These are phyloP conservation scores for Belgica antarctica DNA, from an alignment of 2,888 invertebrate genomes.

Conservation along the genomic window DNA sequence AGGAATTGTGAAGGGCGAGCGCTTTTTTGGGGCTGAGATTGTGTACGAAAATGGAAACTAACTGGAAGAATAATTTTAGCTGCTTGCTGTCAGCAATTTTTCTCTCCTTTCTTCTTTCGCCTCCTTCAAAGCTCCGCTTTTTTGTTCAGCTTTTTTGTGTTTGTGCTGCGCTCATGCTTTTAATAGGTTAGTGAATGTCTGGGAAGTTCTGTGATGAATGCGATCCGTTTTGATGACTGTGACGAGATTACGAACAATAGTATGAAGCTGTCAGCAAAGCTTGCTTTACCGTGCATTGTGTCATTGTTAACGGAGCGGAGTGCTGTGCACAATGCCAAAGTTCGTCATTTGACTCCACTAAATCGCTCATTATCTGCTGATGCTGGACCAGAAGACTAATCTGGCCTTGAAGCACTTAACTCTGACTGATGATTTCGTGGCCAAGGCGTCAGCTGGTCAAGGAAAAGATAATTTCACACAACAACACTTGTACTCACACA, in stretches of 20 bases:
- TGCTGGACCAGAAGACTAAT: no score
- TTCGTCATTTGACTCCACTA: no score
- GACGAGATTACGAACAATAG: neutral
- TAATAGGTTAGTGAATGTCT: conserved; percentile 23
- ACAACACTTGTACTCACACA: no score
- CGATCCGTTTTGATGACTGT: neutral
- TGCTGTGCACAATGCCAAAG: no score
- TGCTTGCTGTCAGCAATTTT: neutral
- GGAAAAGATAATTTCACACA: neutral
- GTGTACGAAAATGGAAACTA: conserved; percentile 6
- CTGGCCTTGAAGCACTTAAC: neutral
- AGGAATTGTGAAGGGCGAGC: neutral
- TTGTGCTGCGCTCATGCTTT: conserved; percentile 1
- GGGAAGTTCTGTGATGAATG: conserved; percentile 1
- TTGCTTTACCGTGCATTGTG: neutral
- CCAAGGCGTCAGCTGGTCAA: neutral
- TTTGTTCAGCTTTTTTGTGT: neutral
- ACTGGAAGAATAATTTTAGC: neutral
- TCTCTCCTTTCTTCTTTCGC: conserved; percentile 1
- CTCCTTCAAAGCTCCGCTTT: neutral
- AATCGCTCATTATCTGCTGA: no score
- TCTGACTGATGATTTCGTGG: neutral
- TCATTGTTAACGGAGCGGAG: neutral
- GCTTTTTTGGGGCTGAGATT: conserved; percentile 10
- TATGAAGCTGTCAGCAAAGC: neutral